Evolutionary conservation across 2,797 vertebrate species (phyloP), one percentile per base, ranked within the genome.

Genomic region (Pelodytes ibericus): DNA sequence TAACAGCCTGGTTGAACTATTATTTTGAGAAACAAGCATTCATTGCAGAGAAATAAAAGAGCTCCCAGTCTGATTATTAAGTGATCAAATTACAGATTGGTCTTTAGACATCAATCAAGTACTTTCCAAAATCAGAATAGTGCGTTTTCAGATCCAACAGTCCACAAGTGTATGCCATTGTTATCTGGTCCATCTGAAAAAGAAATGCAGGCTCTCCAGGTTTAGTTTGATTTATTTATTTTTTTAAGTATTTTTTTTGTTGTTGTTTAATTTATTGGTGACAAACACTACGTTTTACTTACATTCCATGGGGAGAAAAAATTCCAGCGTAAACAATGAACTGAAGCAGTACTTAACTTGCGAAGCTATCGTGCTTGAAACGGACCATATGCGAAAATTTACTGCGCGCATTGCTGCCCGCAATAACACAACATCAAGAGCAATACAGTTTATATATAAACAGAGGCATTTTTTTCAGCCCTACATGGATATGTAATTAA

Each of bases 221-320:
- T 6, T 5, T 13, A 24, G 49, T 53, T 53, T 25, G 22, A 53
- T 53, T 22, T 53, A 53, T 53, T 10, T 53, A 53, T 53, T 53
- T 22, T 53, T 53, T 53, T 53, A 13, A 4, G 6, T 13, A 26
- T 4, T 58, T 70, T 36, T 72, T 72, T 72, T 1, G 22, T 82
- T 80, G 82, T 88, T 87, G 87, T 89, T 90, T 87, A 87, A 89
- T 90, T 92, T 92, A 91, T 90, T 91, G 88, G 87, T 90, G 91
- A 92, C 90, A 91, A 90, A 91, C 89, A 91, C 88, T 91, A 90
- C 82, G 83, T 89, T 89, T 92, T 89, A 91, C 90, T 95, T 95
- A 92, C 94, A 94, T 93, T 94, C 90, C 93, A 95, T 93, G 91
- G 90, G 92, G 91, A 94, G 90, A 90, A 91, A 94, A 90, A 90